Base-by-base conservation (phyloP, 2,797 vertebrate species). In the Hipposideros larvatus region DNA sequence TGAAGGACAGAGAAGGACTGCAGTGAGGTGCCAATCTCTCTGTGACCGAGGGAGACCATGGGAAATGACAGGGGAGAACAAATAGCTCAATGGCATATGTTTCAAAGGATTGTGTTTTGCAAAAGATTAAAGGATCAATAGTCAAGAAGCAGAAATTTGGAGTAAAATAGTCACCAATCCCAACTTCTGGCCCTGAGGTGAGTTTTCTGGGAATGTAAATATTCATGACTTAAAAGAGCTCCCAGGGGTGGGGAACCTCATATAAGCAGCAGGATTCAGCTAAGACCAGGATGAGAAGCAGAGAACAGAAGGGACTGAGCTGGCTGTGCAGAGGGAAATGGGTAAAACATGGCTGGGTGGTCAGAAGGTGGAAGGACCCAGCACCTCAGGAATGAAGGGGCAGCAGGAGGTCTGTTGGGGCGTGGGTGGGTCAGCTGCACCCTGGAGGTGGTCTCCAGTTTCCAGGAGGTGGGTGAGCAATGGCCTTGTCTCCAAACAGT, bases 321-420 rank as follows among this genome's bases (percentile, higher is more conserved):
- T 48, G 91, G 70, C 19, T 46, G 34, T 7, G 18, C 11, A 7
- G 3, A 10, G 31, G 71, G 18, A 43, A 79, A 37, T 8, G 21
- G 26, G 5, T 28, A 70, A 53, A 61, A 68, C 46, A 14, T 0
- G 11, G 65, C 8, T 10, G 26, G 15, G 48, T 24, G 21, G 26
- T 31, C 41, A 7, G 19, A 63, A 75, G 57, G 22, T 15, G 53
- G 53, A 28, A 8, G 22, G 3, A 15, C 24, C 55, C 18, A 34
- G 51, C 4, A n/a, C 26, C 13, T 26, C 5, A 77, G 70, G 24
- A 41, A n/a, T 13, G 28, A 19, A 46, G 55, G 2, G 14, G 22
- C 16, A 46, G 46, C 0, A 41, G 13, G 31, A 9, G 10, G 3
- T 21, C 22, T 46, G 9, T 19, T 0, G 2, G 41, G 63, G 3